These are phyloP conservation scores for Lagorchestes hirsutus DNA, from an alignment of 2,797 vertebrate species.

Conservation along the genomic window DNA sequence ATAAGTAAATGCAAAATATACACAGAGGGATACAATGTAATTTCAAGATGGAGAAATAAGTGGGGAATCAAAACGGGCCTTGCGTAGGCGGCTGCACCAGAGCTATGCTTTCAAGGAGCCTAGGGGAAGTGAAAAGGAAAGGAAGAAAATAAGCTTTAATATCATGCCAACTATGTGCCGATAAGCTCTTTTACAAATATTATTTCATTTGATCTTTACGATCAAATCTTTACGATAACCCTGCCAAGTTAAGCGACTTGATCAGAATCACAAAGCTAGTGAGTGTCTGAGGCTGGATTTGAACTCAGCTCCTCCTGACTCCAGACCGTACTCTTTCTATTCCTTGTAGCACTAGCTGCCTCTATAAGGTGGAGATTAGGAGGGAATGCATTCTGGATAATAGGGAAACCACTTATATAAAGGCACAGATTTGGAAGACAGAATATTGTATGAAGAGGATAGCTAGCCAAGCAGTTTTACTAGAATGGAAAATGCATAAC, in stretches of 20 bases:
- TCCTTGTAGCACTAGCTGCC: not conserved
- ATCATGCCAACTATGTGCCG: not conserved
- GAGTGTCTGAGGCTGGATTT: not conserved
- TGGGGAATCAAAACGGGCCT: not conserved
- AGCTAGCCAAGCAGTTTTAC: constrained; percentile 6
- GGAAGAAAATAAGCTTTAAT: not conserved
- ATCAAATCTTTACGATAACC: not conserved
- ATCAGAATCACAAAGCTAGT: not conserved
- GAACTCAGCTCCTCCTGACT: not conserved
- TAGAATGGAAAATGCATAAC: not conserved
- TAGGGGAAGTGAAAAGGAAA: not conserved
- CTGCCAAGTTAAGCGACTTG: not conserved
- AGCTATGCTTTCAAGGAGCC: not conserved
- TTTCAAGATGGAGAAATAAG: not conserved
- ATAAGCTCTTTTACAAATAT: not conserved
- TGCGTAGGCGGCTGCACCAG: not conserved
- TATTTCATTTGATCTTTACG: not conserved
- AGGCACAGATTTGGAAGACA: not conserved
- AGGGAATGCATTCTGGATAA: not conserved
- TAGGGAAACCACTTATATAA: not conserved
- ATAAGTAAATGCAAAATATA: not conserved
- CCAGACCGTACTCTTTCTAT: not conserved
- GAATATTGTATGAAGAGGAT: not conserved
- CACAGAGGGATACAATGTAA: not conserved
- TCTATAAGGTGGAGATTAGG: not conserved